Percentiles rank a stretch among this genome's conserved stretches.
These are phyloP conservation scores for Acanthosepion esculentum DNA, from an alignment of 2,888 invertebrate species.

Conservation along the genomic window DNA sequence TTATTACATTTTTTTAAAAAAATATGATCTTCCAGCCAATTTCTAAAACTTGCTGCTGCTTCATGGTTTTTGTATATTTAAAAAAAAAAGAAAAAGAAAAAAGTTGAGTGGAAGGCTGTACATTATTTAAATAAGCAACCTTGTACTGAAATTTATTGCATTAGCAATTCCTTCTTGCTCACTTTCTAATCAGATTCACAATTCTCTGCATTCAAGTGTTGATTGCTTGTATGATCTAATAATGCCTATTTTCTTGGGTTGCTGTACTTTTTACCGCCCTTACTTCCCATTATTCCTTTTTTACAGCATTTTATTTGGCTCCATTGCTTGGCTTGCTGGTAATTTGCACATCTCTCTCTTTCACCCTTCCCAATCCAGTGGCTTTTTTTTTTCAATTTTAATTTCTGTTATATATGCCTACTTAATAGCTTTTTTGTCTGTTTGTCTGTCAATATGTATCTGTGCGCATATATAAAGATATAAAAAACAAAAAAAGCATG, in stretches of 20 bases:
- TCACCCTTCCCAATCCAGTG: neutral
- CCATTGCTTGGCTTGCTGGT: slow-evolving; percentile 46
- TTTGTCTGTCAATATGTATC: neutral
- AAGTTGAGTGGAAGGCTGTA: neutral
- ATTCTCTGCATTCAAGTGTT: neutral
- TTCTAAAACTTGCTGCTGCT: slow-evolving; percentile 4
- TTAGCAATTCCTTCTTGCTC: neutral
- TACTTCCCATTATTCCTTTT: neutral
- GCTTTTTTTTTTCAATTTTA: neutral
- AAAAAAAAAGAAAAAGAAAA: neutral
- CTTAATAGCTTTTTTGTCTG: neutral
- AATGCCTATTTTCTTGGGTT: neutral
- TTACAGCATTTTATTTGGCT: slow-evolving; percentile 15
- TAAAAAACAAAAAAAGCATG: neutral
- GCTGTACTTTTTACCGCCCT: neutral
- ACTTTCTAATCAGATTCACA: neutral
- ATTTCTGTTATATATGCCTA: neutral
- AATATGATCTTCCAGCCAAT: neutral
- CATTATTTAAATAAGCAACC: neutral
- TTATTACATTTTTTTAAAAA: neutral
- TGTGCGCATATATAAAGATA: neutral
- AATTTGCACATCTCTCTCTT: slow-evolving; percentile 7
- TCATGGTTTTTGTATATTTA: neutral
- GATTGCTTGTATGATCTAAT: slow-evolving; percentile 13
- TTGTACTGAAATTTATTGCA: neutral